Percentiles rank a stretch among this genome's conserved stretches.
Evolutionary conservation across 2,797 vertebrate species (phyloP).

Genomic region (Numenius phaeopus): DNA sequence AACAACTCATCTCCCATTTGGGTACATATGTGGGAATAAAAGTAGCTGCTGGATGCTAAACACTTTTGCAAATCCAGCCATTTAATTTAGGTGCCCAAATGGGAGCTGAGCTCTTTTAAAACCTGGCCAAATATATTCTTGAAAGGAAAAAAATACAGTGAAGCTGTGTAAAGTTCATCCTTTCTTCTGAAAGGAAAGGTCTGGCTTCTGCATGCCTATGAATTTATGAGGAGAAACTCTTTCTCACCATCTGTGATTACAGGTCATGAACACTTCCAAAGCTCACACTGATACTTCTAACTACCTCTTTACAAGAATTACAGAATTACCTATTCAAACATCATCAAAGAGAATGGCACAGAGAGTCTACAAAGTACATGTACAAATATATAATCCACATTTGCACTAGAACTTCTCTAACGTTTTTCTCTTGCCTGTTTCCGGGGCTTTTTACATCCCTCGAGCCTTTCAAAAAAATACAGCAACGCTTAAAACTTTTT

Average conservation of each 20-base stretch:
- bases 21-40: slow-evolving; percentile 37
- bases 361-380: background rate
- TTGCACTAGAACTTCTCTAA: background rate
- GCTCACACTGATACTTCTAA: background rate
- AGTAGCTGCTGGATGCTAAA: slow-evolving; percentile 61
- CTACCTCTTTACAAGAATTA: slow-evolving; percentile 43
- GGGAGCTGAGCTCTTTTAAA: slow-evolving; percentile 51
- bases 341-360: background rate
- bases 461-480: background rate
- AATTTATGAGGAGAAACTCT: slow-evolving; percentile 50
- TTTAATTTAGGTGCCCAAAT: slow-evolving; percentile 59
- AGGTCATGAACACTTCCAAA: slow-evolving; percentile 47
- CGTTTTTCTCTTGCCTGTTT: background rate
- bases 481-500: background rate
- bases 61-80: slow-evolving; percentile 50
- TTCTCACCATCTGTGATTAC: slow-evolving; percentile 25
- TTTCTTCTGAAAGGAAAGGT: slow-evolving; percentile 42
- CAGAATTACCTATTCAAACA: slow-evolving; percentile 54
- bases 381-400: background rate
- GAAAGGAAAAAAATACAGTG: slow-evolving; percentile 52
- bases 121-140: slow-evolving; percentile 23
- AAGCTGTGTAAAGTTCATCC: slow-evolving; percentile 61
- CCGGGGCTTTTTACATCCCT: background rate
- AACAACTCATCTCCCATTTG: slow-evolving; percentile 40
- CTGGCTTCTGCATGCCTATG: slow-evolving; percentile 52